Conservation (phyloP, 2,888 invertebrate genomes). For the Helobdella robusta region DNA sequence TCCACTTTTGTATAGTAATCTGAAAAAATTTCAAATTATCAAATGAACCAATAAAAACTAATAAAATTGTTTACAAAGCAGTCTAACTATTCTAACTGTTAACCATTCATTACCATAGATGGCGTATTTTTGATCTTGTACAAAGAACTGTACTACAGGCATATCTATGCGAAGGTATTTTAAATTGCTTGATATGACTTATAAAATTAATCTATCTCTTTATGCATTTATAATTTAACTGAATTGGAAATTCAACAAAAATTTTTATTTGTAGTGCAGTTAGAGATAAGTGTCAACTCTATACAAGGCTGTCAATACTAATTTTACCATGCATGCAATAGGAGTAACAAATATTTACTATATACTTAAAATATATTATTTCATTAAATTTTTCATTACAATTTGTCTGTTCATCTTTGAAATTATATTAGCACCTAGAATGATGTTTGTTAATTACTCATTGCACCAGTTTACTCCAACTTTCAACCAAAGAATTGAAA, state of each 20-base stretch:
- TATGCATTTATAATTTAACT: no score
- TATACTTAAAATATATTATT: not conserved
- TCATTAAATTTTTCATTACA: not conserved
- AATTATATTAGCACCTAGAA: no score
- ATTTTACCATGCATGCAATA: no score
- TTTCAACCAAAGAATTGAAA: constrained; percentile 81
- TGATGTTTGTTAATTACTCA: no score
- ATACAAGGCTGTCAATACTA: no score
- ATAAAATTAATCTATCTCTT: not conserved
- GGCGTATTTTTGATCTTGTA: constrained; percentile 85
- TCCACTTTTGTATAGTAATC: not conserved
- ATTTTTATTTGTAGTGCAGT: no score
- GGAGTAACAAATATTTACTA: no score
- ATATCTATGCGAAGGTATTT: constrained; percentile 82
- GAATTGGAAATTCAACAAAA: no score
- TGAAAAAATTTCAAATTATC: not conserved
- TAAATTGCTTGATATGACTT: constrained; percentile 34
- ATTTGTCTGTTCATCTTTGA: not conserved
- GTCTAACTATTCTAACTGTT: not conserved
- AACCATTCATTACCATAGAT: constrained; percentile 44
- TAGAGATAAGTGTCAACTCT: no score
- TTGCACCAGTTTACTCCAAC: constrained; percentile 66
- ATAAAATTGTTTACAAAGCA: no score
- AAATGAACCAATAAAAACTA: not conserved
- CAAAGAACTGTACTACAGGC: constrained; percentile 92